Percentiles rank a stretch among this genome's conserved stretches.
Conservation (phyloP, 2,797 vertebrate species). For the Perdix hodgsoniae region DNA sequence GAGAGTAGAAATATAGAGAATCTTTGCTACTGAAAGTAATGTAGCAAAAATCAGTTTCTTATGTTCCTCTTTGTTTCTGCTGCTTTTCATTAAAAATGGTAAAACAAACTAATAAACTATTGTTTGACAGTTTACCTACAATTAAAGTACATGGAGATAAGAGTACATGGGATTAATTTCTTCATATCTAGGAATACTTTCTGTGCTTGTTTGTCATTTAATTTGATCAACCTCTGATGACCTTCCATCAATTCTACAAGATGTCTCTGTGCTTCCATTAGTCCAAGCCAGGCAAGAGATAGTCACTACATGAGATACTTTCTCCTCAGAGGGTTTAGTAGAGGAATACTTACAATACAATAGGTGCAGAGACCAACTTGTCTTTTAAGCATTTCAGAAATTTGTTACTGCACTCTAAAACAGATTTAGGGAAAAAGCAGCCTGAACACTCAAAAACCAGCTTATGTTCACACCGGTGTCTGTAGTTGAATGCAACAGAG, state of each 20-base stretch:
- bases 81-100: not conserved
- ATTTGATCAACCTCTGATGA: not conserved
- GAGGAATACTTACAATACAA: not conserved
- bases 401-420: not conserved
- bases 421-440: not conserved
- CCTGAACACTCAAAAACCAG: not conserved
- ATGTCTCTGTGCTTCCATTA: not conserved
- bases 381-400: not conserved
- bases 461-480: not conserved
- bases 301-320: not conserved
- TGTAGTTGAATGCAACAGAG: not conserved
- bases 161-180: not conserved
- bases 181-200: not conserved
- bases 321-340: not conserved
- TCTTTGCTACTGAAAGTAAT: not conserved
- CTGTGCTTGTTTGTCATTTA: not conserved
- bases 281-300: not conserved
- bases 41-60: not conserved
- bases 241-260: not conserved
- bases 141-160: not conserved
- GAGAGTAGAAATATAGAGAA: not conserved
- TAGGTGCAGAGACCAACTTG: rapidly evolving
- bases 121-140: not conserved
- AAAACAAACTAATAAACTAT: not conserved
- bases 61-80: not conserved